These are phyloP conservation scores for Euglossa dilemma DNA, from an alignment of 1,140 invertebrate genomes.

Conservation along the genomic window DNA sequence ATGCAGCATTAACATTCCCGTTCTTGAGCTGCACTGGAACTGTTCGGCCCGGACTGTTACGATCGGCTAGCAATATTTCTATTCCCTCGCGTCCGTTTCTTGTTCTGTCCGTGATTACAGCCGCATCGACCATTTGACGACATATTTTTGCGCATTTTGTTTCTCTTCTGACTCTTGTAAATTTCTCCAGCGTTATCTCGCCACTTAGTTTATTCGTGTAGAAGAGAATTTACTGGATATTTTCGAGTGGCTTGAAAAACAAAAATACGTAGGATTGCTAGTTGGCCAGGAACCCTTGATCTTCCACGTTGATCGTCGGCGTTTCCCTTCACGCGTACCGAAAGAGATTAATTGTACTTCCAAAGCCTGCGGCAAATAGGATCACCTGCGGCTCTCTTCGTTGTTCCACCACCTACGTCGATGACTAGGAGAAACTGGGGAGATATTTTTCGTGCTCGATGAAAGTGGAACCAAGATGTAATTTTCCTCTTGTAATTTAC, in stretches of 20 bases:
- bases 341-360: constrained; percentile 25
- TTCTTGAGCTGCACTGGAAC: not conserved
- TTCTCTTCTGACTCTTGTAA: too few species aligned
- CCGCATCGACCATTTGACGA: constrained; percentile 54
- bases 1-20: constrained; percentile 38
- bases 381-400: not conserved
- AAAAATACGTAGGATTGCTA: not conserved
- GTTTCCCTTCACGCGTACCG: constrained; percentile 2
- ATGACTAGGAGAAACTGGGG: not conserved
- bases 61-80: constrained; percentile 33
- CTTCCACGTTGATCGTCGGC: not conserved
- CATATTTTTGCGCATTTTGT: not conserved
- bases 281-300: too few species aligned
- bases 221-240: constrained; percentile 18
- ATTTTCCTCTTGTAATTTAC: not conserved
- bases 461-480: not conserved
- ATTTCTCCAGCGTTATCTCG: too few species aligned
- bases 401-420: not conserved
- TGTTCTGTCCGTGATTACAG: constrained; percentile 64
- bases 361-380: not conserved
- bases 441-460: not conserved
- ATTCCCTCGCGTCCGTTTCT: constrained; percentile 52
- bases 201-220: too few species aligned
- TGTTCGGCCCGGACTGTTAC: not conserved
- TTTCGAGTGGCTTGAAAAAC: constrained; percentile 5